Percentiles rank a stretch among this genome's conserved stretches.
These are phyloP conservation scores for Diarsia dahlii DNA, from an alignment of 2,888 invertebrate genomes.

Conservation along the genomic window DNA sequence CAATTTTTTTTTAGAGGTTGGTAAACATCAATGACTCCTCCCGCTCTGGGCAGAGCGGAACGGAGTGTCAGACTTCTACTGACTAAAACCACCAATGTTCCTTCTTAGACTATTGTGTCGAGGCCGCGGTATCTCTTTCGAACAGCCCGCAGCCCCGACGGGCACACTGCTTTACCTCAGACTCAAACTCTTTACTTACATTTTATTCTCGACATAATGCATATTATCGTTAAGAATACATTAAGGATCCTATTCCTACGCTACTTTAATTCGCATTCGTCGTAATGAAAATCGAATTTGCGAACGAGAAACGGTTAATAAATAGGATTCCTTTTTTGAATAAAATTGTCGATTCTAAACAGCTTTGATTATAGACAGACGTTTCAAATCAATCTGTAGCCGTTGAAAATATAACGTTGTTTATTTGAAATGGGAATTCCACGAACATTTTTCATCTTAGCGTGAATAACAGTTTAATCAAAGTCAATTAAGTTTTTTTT, in stretches of 20 bases:
- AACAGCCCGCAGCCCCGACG: no score
- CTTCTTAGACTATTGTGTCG: no score
- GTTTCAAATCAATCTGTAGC: neutral
- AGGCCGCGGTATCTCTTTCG: no score
- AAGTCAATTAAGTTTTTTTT: neutral
- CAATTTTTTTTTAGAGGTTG: no score
- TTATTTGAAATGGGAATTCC: neutral
- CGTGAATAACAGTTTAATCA: neutral
- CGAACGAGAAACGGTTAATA: constrained; percentile 6
- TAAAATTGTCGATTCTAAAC: constrained; percentile 9
- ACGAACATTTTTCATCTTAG: neutral
- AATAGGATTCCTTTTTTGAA: neutral
- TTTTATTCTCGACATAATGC: constrained; percentile 1
- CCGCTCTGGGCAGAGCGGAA: no score
- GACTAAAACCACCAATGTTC: no score
- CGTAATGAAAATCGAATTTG: constrained; percentile 36
- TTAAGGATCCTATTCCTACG: constrained; percentile 14
- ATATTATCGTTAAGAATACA: constrained; percentile 45
- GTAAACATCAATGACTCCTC: no score
- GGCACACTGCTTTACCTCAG: neutral
- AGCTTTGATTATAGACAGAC: constrained; percentile 10
- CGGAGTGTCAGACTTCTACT: no score
- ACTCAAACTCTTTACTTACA: neutral
- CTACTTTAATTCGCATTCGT: constrained; percentile 19
- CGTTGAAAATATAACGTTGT: constrained; percentile 8